Conservation (phyloP, 2,888 invertebrate genomes). For the Coleophora flavipennella region DNA sequence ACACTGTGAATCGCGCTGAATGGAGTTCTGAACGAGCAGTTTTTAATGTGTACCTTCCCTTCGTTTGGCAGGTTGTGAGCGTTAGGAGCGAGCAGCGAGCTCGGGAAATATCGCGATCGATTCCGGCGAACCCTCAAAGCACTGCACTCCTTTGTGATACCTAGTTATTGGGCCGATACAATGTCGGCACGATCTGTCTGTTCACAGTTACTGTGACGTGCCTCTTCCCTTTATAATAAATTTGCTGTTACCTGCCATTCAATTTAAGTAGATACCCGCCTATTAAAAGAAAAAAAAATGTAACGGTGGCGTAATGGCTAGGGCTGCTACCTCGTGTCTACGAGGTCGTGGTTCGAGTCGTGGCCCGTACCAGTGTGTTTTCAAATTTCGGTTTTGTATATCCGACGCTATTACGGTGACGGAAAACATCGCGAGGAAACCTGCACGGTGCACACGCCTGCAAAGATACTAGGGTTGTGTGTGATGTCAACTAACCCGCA, state of each 20-base stretch:
- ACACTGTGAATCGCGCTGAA: conserved; percentile 23
- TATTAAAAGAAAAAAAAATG: too few species aligned
- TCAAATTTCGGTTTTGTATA: too few species aligned
- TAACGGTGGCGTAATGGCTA: too few species aligned
- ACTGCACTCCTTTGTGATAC: conserved; percentile 31
- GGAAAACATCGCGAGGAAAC: too few species aligned
- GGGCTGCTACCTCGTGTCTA: too few species aligned
- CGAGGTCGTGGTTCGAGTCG: too few species aligned
- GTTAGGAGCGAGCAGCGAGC: conserved; percentile 12
- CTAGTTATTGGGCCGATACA: conserved; percentile 30
- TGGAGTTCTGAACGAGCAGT: conserved; percentile 27
- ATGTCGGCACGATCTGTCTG: conserved; percentile 32
- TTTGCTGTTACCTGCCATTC: conserved; percentile 33
- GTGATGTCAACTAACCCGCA: too few species aligned
- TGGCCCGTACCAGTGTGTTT: too few species aligned
- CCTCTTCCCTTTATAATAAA: conserved; percentile 30
- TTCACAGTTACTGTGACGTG: conserved; percentile 27
- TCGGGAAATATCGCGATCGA: conserved; percentile 8
- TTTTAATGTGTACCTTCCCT: conserved; percentile 25
- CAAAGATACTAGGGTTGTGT: too few species aligned
- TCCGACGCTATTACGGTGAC: too few species aligned
- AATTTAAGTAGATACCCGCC: conserved; percentile 22
- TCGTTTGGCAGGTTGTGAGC: too few species aligned
- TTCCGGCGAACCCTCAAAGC: conserved; percentile 22
- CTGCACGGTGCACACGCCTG: too few species aligned